A percentile compares a stretch with the other conserved stretches of the same genome.
Evolutionary conservation across 2,888 invertebrate species (phyloP).

Genomic region (Antheraea yamamai): DNA sequence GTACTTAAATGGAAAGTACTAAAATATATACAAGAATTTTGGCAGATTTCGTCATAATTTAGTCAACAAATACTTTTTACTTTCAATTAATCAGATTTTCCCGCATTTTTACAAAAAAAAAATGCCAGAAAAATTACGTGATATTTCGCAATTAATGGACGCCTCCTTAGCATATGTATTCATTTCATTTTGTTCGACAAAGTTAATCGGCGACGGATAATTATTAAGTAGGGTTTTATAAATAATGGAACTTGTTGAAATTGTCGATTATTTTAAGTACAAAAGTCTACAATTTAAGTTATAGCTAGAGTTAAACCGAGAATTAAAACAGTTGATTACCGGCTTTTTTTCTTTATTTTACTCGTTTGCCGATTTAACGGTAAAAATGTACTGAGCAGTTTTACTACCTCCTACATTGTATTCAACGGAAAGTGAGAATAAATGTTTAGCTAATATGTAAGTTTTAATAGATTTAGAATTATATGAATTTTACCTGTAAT

Average conservation of each 20-base stretch:
- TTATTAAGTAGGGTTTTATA: not conserved
- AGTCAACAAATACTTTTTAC: too few species aligned
- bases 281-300: not conserved
- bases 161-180: too few species aligned
- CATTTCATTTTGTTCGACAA: not conserved
- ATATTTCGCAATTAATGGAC: too few species aligned
- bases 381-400: not conserved
- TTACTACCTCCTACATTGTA: not conserved
- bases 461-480: not conserved
- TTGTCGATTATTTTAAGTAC: conserved; percentile 3
- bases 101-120: too few species aligned
- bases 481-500: not conserved
- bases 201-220: not conserved
- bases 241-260: not conserved
- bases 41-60: too few species aligned
- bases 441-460: not conserved
- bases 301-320: not conserved
- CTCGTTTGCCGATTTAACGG: not conserved
- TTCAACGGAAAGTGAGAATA: not conserved
- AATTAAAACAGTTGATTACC: not conserved
- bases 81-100: too few species aligned
- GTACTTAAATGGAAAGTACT: too few species aligned
- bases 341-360: not conserved
- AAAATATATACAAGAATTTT: too few species aligned
- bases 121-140: too few species aligned